Base-by-base conservation (phyloP, 1,140 invertebrate species). In the Limonius californicus region DNA sequence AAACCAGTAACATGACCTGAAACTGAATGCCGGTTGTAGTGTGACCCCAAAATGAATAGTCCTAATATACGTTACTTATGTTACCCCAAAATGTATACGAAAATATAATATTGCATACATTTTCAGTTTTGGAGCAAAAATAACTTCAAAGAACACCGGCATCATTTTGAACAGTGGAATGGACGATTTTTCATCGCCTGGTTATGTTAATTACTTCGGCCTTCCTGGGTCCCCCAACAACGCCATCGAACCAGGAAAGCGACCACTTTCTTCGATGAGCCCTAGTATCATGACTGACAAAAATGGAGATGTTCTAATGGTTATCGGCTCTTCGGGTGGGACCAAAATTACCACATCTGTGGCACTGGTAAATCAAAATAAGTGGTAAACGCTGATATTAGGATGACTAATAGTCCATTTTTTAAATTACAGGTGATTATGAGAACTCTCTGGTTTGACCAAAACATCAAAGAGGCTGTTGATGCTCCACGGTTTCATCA, bases 131-230 rank as follows among this genome's bases (percentile, higher is more conserved):
- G 91, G 91, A 14, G 84, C 89, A 4, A 82, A 83, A 68, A 80
- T 89, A 57, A 79, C 86, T 0, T 92, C 90, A 1, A 70, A 72
- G 21, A 84, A 83, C 27, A 92, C 93, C 0, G 95, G 94, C n/a
- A 93, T 98, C 18, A 87, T 98, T 64, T 84, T 93, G 50, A 98
- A 98, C 74, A 87, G 97, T 74, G 87, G 95, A 78, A 98, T 98
- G 95, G 94, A 97, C 72, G 95, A 98, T 74, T 98, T 98, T 74
- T 91, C 92, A 3, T 84, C 88, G 0, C 92, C 93, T 0, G 84
- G 87, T 57, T 85, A 86, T 45, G n/a, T 18, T 4, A 45, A 45
- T n/a, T 3, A 12, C 6, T 45, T 4, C n/a, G 12, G 12, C 2
- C n/a, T 45, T 14, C 88, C 89, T 0, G 87, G 91, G 1, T 92